Conservation (phyloP, 2,113 vertebrate genomes). For the Pleuronectes platessa region DNA sequence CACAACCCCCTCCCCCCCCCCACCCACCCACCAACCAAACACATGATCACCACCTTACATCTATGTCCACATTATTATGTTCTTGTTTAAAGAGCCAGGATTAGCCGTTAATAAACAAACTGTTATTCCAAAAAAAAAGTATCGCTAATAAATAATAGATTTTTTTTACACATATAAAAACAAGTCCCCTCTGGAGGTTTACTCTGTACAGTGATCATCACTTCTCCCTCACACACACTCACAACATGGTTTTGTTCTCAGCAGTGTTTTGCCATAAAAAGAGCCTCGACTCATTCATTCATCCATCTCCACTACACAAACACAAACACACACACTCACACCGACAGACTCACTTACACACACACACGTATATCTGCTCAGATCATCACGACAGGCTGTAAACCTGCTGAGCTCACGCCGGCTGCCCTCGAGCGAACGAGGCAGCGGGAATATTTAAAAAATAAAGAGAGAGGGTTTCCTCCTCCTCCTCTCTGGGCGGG, state of each 20-base stretch:
- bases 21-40: not conserved
- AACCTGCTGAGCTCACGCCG: conserved; percentile 9
- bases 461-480: conserved; percentile 28
- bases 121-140: conserved; percentile 64
- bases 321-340: conserved; percentile 3
- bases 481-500: conserved; percentile 57
- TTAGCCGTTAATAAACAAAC: conserved; percentile 63
- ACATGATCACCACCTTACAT: conserved; percentile 18
- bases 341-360: not conserved
- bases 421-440: conserved; percentile 35
- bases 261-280: conserved; percentile 49
- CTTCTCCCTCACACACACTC: conserved; percentile 31
- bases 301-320: not conserved
- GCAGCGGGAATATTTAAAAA: conserved; percentile 54
- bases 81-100: conserved; percentile 40
- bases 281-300: conserved; percentile 21
- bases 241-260: conserved; percentile 42
- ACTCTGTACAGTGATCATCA: conserved; percentile 69
- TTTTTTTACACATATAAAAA: conserved; percentile 75
- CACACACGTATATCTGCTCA: not conserved
- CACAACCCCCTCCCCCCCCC: not conserved
- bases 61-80: conserved; percentile 32
- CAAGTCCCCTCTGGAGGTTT: conserved; percentile 61
- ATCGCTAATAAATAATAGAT: conserved; percentile 83
- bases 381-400: conserved; percentile 1